Base-by-base conservation (phyloP, 2,113 vertebrate genomes). In the Salvator merianae region DNA sequence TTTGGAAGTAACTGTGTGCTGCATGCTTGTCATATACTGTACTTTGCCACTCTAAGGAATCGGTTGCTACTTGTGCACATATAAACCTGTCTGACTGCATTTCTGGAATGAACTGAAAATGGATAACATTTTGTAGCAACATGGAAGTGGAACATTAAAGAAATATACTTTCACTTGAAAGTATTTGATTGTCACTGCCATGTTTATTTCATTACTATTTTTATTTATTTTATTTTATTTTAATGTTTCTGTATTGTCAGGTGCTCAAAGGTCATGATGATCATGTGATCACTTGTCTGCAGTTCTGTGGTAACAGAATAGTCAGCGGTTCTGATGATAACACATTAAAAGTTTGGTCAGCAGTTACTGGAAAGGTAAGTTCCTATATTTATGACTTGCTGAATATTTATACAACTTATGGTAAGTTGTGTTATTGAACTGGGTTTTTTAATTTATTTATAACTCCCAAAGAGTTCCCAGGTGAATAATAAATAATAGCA, bases 301-400 rank as follows among this genome's bases (percentile, higher is more conserved):
- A 99, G 94, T 99, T 99, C 93, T 99, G 99, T 74, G 98, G 98
- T 90, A 99, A 99, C 95, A 97, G 98, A 72, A 99, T 99, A 36
- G 99, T 99, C 91, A 99, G 99, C 79, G 99, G 99, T 88, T 99
- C 99, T 0, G 99, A 99, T 3, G 99, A 99, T 97, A 99, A 99
- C 97, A 99, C 99, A 26, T 95, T 99, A 22, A 99, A 99, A 94
- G 98, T 99, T 83, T 99, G 99, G 99, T 99, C 99, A 36, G 99
- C 99, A 1, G 97, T 99, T 84, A 99, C 98, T 2, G 99, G 99
- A 94, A 99, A 99, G 97, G 99, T 99, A 91, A 92, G 95, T 20
- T 0, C 0, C 63, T 16, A 2, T 36, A 38, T 36, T 59, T 86
- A 77, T 13, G 8, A 32, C 14, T n/a, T 9, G 20, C 32, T 68